Base-by-base conservation (phyloP, 1,140 invertebrate genomes). In the Coptotermes formosanus region DNA sequence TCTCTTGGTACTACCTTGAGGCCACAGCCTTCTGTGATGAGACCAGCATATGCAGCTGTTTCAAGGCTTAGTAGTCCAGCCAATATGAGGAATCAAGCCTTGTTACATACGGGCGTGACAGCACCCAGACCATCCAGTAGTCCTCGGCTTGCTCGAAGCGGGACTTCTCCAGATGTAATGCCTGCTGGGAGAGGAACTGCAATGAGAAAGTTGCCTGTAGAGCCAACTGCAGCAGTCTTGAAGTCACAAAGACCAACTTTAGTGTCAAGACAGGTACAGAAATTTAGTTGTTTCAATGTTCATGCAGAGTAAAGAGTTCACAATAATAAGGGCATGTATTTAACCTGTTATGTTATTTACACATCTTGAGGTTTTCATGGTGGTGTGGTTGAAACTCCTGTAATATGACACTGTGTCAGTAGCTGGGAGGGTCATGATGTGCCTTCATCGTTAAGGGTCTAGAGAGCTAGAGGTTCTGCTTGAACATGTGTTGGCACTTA, bases 71-170 rank as follows among this genome's bases (percentile, higher is more conserved):
- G 43, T 38, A 84, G 38, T 52, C 83, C 86, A 25, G 45, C n/a
- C 14, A 75, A 6, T 30, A 14, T n/a, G n/a, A n/a, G n/a, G 14
- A 75, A 11, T 75, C 64, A 75, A 9, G n/a, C 64, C 8, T 16
- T 11, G 64, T 75, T 4, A 55, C 52, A 55, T 55, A 21, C 64
- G 0, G n/a, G 25, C 14, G 11, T 30, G 14, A 75, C 64, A 75
- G 7, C 64, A n/a, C n/a, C 83, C 45, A 45, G 44, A 52, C 44
- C 25, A 7, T 52, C 16, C 83, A 75, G 38, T 75, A 86, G 64
- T 48, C 86, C 86, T 21, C 38, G 55, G 38, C 64, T 86, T 44
- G 86, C 85, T 64, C 82, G 83, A 25, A 86, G 86, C 43, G 83
- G 86, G 21, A 86, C 85, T 43, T 75, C 75, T 12, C 82, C 86